These are phyloP conservation scores for Anhinga rufa DNA, from an alignment of 2,113 vertebrate genomes.

Conservation along the genomic window DNA sequence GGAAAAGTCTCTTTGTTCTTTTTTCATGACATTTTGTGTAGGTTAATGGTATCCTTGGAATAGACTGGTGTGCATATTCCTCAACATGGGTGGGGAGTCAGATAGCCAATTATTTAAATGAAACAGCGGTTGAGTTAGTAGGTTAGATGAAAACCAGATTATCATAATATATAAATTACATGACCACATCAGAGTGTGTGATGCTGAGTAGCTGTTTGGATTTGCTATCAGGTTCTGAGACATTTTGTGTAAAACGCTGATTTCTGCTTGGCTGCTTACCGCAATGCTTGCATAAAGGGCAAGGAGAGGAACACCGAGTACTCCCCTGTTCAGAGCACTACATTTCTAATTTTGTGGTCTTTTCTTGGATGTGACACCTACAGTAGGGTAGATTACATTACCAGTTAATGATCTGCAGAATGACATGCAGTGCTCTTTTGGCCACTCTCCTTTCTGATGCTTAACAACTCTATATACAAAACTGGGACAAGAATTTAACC, in stretches of 20 bases:
- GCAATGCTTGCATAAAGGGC: neutral
- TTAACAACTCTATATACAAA: neutral
- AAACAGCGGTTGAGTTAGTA: neutral
- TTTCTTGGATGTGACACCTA: slow-evolving; percentile 36
- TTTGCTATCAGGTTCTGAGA: neutral
- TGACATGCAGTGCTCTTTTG: neutral
- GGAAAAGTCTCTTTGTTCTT: neutral
- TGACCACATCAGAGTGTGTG: neutral
- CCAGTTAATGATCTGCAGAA: slow-evolving; percentile 41
- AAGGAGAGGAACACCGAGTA: neutral
- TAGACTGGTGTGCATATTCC: neutral
- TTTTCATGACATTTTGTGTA: neutral
- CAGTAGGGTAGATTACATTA: neutral
- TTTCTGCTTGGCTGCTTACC: slow-evolving; percentile 39
- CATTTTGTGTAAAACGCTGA: neutral
- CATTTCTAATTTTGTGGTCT: neutral
- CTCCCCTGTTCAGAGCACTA: neutral
- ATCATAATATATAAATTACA: slow-evolving; percentile 31
- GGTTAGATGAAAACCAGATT: slow-evolving; percentile 47
- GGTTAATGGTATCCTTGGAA: neutral
- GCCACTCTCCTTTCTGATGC: neutral
- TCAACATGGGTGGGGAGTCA: slow-evolving; percentile 26
- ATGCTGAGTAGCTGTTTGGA: neutral
- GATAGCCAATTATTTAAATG: slow-evolving; percentile 12
- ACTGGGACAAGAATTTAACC: neutral